Base-by-base conservation (phyloP, 37 sponge, comb jelly and placozoan species). In the Crambe crambe region DNA sequence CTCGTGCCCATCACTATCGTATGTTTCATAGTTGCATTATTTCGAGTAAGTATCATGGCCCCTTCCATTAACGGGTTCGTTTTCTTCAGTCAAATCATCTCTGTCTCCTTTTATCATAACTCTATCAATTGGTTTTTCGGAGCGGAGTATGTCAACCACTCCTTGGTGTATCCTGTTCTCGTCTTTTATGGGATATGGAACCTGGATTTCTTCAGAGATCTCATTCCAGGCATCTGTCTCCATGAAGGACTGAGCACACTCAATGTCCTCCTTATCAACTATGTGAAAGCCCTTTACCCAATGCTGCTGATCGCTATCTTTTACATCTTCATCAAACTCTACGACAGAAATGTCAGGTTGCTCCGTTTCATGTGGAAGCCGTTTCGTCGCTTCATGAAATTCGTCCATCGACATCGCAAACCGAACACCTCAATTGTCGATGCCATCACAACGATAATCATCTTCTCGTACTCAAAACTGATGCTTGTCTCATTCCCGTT, bases 11-110 rank as follows among this genome's bases (percentile, higher is more conserved):
- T 84, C 6, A 75, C 73, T 2, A 15, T 84, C 25, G 76, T 82
- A 78, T 89, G 70, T 73, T 29, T 54, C 15, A 3, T 72, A 0
- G 57, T 89, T 21, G 37, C 74, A 25, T 18, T 89, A 8, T 75
- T 83, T 68, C 58, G 72, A 27, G 27, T 89, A 51, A 84, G 69
- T 31, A 58, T 70, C 20, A 76, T 81, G 25, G 72, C 79, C 2
- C 80, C 80, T 65, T 69, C 76, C 1, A 74, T 89, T 43, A 78
- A 89, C 22, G 78, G 80, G 2, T 80, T 84, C 40, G 79, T 89
- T 44, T 89, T 89, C 80, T 89, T 80, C 66, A 74, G 75, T 61
- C 84, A 84, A 58, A 68, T 89, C 31, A 42, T 79, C 17, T 66
- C 90, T 10, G 47, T 72, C 0, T 30, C 61, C 1, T 72, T 60